phyloP scores from a whole-genome alignment of 2,113 vertebrate species.

The Trematocara stigmaticum region DNA sequence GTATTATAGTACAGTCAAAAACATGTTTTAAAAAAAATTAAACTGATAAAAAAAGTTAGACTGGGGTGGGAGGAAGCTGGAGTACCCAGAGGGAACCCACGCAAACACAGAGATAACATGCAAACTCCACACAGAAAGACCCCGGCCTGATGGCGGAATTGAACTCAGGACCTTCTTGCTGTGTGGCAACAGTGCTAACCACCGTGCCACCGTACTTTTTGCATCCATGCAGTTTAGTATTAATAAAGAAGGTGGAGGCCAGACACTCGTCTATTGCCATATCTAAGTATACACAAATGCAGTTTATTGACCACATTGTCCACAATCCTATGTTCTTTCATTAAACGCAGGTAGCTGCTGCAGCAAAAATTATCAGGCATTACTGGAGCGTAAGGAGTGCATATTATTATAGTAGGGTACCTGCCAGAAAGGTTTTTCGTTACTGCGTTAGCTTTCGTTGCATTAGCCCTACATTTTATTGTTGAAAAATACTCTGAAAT shows the following conservation, averaged over 20 bases:
- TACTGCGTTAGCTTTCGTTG: neutral
- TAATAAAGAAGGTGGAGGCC: neutral
- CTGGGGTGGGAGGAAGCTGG: too few relatives aligned
- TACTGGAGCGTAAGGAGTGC: neutral
- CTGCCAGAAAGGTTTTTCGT: neutral
- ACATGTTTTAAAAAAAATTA: rapidly evolving
- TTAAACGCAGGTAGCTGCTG: neutral
- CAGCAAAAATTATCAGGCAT: neutral
- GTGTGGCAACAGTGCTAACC: too few relatives aligned
- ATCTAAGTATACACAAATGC: neutral
- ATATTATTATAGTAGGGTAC: neutral
- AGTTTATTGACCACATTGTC: neutral
- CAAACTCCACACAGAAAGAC: too few relatives aligned
- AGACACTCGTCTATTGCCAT: neutral
- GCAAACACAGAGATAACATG: too few relatives aligned
- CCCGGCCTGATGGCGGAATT: too few relatives aligned
- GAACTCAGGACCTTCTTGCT: too few relatives aligned
- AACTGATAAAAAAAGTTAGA: neutral
- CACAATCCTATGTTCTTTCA: neutral
- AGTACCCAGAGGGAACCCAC: too few relatives aligned
- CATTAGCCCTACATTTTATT: neutral
- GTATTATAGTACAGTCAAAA: neutral
- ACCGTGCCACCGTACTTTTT: too few relatives aligned
- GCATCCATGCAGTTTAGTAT: neutral
- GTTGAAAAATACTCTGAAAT: neutral